Base-by-base conservation (phyloP, 2,888 invertebrate species). In the Drosophila emarginata region DNA sequence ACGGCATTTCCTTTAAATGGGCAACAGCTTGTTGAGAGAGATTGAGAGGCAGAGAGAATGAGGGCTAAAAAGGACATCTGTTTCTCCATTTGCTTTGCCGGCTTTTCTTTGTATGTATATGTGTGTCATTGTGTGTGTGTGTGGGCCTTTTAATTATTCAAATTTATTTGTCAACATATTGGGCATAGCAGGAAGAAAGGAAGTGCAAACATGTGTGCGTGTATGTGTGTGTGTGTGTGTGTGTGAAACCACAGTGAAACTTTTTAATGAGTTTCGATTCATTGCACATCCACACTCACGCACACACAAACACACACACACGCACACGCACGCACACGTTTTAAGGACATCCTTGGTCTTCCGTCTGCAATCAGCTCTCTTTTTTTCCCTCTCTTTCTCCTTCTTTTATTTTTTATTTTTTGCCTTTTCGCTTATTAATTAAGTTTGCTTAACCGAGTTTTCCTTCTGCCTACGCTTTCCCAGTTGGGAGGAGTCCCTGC, bases 251-350 rank as follows among this genome's bases (percentile, higher is more conserved):
- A 61, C 81, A 83, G 88, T 68, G 70, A 72, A 84, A 84, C 75
- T 87, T 88, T 88, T 84, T 88, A 84, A 84, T 84, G 88, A 84
- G 88, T 84, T 88, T 87, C 88, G 82, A 88, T 87, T 88, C 88
- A 88, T 87, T 87, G 76, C 86, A 73, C 68, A 69, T 67, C 66
- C 67, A 59, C 62, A 61, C 66, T 67, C 58, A 67, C 64, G 12
- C 57, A 40, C 40, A 9, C 32, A 2, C 32, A 32, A 9, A 32
- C 32, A 32, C 32, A 32, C 32, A 23, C 40, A 9, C 32, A 9
- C 32, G 9, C 23, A 23, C 32, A 32, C 9, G 9, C 32, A 61
- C 58, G 21, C 53, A 64, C 67, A 80, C 32, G 32, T 32, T 32
- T 32, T 21, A 45, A 45, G 45, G 45, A 45, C 45, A 45, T 45